A percentile compares a stretch with the other conserved stretches of the same genome.
Conservation (phyloP, 2,888 invertebrate genomes). For the Eudemis profundana region DNA sequence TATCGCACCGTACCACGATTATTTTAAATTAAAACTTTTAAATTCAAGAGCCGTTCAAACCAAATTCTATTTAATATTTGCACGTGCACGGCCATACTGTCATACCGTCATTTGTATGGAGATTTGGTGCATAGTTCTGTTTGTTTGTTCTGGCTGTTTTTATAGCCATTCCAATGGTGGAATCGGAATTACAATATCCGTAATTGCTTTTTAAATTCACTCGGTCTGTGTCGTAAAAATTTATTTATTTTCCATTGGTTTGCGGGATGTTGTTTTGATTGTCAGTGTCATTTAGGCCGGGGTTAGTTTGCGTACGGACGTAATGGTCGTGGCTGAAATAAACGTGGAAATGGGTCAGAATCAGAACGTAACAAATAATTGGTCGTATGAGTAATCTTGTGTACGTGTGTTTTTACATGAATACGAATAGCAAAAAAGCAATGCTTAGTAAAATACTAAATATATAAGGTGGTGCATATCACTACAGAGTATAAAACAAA, state of each 20-base stretch:
- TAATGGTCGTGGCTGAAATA: too few relatives aligned
- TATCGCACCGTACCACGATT: not conserved
- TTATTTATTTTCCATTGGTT: constrained; percentile 29
- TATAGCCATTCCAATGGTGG: constrained; percentile 11
- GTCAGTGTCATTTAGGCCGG: constrained; percentile 5
- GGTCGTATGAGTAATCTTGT: too few relatives aligned
- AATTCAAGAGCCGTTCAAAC: constrained; percentile 17
- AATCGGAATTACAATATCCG: constrained; percentile 24
- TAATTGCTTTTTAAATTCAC: constrained; percentile 30
- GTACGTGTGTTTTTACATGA: too few relatives aligned
- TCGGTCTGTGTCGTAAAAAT: constrained; percentile 17
- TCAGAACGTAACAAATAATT: too few relatives aligned
- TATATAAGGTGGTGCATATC: too few relatives aligned
- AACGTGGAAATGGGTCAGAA: too few relatives aligned
- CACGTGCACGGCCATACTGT: constrained; percentile 8
- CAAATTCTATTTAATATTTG: constrained; percentile 32
- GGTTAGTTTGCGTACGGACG: too few relatives aligned
- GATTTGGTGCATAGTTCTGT: constrained; percentile 23
- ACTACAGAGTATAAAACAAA: too few relatives aligned
- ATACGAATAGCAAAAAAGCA: too few relatives aligned
- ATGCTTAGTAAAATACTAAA: too few relatives aligned
- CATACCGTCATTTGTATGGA: constrained; percentile 20
- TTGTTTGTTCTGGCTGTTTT: constrained; percentile 10
- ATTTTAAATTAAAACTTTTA: constrained; percentile 22
- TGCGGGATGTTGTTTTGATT: constrained; percentile 15